A percentile compares a stretch with the other conserved stretches of the same genome.
phyloP scores from a whole-genome alignment of 2,113 vertebrate genomes.

The Serinus canaria region DNA sequence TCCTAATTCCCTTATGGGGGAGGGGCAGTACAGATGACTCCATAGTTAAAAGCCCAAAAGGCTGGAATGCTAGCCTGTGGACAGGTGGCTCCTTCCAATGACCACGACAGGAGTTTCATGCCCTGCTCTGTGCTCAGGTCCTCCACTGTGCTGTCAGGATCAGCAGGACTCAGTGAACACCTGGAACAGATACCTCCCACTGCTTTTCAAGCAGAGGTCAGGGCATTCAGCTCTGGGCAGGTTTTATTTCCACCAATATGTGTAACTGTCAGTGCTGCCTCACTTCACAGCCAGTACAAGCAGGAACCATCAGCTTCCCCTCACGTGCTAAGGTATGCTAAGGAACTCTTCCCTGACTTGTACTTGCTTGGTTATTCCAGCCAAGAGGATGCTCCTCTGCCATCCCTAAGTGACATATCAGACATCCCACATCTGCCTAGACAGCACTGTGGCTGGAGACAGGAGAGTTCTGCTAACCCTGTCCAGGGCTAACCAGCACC shows the following conservation, averaged over 20 bases:
- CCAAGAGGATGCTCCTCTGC: not conserved
- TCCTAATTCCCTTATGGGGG: not conserved
- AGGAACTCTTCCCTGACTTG: not conserved
- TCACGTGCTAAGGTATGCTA: not conserved
- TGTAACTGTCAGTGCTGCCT: not conserved
- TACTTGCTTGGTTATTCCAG: not conserved
- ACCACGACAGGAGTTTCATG: not conserved
- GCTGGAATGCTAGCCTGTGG: not conserved
- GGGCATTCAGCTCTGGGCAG: not conserved
- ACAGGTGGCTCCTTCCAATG: not conserved
- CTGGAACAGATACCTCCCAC: not conserved
- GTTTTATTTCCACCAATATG: not conserved
- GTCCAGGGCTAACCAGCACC: not conserved
- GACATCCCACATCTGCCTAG: not conserved
- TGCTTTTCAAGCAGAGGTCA: not conserved
- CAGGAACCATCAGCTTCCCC: not conserved
- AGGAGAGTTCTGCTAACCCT: not conserved
- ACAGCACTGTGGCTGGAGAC: fast-evolving
- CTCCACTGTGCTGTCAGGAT: not conserved
- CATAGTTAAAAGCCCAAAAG: not conserved
- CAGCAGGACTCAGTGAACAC: not conserved
- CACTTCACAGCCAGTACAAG: not conserved
- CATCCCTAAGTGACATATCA: not conserved
- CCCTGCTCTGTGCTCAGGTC: not conserved
- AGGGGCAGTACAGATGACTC: fast-evolving